Percentiles rank a stretch among this genome's conserved stretches.
phyloP scores from a whole-genome alignment of 2,888 invertebrate species.

The Drosophila percnosoma region DNA sequence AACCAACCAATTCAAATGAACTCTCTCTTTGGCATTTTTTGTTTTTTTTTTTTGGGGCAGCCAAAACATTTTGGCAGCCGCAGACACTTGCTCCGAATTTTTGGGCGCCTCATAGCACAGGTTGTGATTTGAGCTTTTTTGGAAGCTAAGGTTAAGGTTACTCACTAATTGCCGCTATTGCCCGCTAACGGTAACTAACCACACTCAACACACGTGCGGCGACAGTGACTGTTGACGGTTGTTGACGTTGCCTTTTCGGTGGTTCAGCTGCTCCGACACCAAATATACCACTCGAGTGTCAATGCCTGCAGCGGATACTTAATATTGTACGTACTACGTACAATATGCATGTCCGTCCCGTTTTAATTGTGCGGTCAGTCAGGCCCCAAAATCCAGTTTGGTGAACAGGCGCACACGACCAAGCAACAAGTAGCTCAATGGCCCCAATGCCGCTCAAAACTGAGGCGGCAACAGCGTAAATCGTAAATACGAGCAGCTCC shows the following conservation, averaged over 20 bases:
- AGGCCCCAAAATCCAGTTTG: constrained; percentile 85
- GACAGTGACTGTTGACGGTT: constrained; percentile 10
- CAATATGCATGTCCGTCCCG: constrained; percentile 70
- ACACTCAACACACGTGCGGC: constrained; percentile 50
- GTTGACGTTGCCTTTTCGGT: constrained; percentile 14
- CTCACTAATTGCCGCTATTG: constrained; percentile 54
- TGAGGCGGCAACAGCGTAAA: constrained; percentile 44
- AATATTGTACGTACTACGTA: background rate
- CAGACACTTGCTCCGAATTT: constrained; percentile 56
- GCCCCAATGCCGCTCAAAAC: constrained; percentile 27
- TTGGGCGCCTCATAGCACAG: constrained; percentile 83
- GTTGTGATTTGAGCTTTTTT: constrained; percentile 84
- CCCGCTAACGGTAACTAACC: constrained; percentile 61
- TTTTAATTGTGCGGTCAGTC: constrained; percentile 83
- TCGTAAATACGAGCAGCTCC: constrained; percentile 32
- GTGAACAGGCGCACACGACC: constrained; percentile 82
- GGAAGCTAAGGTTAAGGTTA: constrained; percentile 84
- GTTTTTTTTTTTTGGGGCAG: constrained; percentile 29
- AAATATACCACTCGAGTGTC: constrained; percentile 24
- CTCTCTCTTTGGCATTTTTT: constrained; percentile 37
- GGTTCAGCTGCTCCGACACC: constrained; percentile 5
- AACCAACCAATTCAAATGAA: constrained; percentile 60
- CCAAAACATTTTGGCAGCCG: constrained; percentile 60
- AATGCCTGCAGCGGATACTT: constrained; percentile 20
- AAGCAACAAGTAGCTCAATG: constrained; percentile 56